Percentiles rank a stretch among this genome's conserved stretches.
Evolutionary conservation across 2,113 vertebrate species (phyloP).

Genomic region (Cromileptes altivelis): DNA sequence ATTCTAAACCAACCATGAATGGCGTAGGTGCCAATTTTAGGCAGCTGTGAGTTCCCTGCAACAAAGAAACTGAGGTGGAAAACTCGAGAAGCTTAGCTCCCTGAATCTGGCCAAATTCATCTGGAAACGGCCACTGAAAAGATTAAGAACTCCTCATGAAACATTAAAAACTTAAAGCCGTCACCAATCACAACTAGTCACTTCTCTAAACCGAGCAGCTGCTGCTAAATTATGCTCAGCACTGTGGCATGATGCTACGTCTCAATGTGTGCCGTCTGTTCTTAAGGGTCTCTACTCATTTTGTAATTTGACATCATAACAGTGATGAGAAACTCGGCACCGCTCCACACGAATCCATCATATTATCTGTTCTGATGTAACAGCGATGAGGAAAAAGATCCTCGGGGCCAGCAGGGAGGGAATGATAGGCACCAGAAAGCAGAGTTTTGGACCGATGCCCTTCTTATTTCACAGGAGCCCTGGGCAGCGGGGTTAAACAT

Average conservation of each 20-base stretch:
- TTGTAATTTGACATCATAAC: constrained; percentile 57
- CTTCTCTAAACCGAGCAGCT: constrained; percentile 32
- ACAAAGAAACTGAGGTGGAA: neutral
- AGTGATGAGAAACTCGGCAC: constrained; percentile 40
- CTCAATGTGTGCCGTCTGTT: constrained; percentile 54
- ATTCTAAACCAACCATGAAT: neutral
- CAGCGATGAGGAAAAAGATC: constrained; percentile 17
- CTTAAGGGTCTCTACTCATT: constrained; percentile 35
- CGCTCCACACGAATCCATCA: constrained; percentile 42
- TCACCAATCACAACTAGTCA: constrained; percentile 24
- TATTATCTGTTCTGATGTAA: constrained; percentile 36
- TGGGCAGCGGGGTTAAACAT: constrained; percentile 61
- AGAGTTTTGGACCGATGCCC: constrained; percentile 54
- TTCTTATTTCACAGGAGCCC: constrained; percentile 62
- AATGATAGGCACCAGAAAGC: constrained; percentile 56
- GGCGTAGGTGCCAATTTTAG: neutral
- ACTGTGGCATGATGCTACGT: constrained; percentile 10
- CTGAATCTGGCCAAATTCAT: neutral
- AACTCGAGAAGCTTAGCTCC: neutral
- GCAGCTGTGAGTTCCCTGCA: neutral
- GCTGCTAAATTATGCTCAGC: constrained; percentile 17
- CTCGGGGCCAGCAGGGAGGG: constrained; percentile 17
- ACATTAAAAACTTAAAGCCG: neutral
- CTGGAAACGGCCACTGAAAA: neutral
- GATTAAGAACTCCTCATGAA: neutral